A percentile compares a stretch with the other conserved stretches of the same genome.
These are phyloP conservation scores for Drosophila virilis DNA, from an alignment of 1,140 invertebrate genomes.

Conservation along the genomic window DNA sequence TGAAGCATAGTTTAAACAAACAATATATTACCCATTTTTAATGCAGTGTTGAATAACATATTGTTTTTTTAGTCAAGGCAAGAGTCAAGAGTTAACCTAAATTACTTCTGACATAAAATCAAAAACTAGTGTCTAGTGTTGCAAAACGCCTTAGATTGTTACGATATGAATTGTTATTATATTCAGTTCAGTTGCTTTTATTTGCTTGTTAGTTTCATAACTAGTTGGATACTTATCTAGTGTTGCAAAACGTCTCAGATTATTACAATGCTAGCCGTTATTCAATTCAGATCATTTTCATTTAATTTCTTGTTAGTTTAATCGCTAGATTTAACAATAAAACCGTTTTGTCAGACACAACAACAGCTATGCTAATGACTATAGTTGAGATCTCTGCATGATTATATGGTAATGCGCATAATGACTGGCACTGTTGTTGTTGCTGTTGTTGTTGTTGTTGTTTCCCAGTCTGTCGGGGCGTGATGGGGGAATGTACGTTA, in stretches of 20 bases:
- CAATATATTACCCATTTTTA: too few species aligned
- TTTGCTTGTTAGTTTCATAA: not conserved
- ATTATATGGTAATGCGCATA: constrained; percentile 64
- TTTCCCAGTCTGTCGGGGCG: not conserved
- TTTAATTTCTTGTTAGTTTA: constrained; percentile 3
- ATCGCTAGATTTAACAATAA: constrained; percentile 6
- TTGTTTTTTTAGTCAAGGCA: too few species aligned
- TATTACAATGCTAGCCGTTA: not conserved
- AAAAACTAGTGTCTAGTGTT: not conserved
- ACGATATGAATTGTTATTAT: not conserved
- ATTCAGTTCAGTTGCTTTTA: not conserved
- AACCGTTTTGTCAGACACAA: not conserved
- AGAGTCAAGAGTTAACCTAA: too few species aligned
- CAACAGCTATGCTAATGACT: constrained; percentile 20
- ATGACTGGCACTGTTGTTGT: constrained; percentile 50
- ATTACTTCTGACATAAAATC: too few species aligned
- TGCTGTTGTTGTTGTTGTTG: constrained; percentile 13
- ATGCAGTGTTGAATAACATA: too few species aligned
- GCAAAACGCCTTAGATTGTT: not conserved
- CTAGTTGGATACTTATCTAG: not conserved
- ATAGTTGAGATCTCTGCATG: constrained; percentile 34
- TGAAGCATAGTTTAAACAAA: too few species aligned
- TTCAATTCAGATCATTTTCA: not conserved
- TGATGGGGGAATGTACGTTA: constrained; percentile 27
- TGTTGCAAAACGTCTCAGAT: not conserved